Percentiles rank a stretch among this genome's conserved stretches.
phyloP scores from a whole-genome alignment of 64 coral and sea anemone genomes.

The Pachyseris speciosa region DNA sequence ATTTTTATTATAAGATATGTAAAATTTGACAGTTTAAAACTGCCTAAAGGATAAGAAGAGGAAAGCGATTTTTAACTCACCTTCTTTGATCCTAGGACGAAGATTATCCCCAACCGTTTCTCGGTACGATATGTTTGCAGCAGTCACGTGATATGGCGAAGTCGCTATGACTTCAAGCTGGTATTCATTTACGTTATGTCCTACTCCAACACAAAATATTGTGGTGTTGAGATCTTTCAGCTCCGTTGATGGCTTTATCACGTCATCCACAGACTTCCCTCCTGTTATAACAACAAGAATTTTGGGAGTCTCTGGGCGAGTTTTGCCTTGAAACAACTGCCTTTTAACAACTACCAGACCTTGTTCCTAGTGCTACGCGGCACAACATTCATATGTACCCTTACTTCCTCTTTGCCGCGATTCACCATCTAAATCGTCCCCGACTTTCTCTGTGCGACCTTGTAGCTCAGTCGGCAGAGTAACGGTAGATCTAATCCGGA shows the following conservation, averaged over 20 bases:
- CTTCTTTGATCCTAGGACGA: slow-evolving; percentile 66
- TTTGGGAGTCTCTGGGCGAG: slow-evolving; percentile 65
- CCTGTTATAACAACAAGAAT: slow-evolving; percentile 70
- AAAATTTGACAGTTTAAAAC: too few species aligned
- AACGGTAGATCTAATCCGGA: too few species aligned
- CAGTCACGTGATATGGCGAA: slow-evolving; percentile 47
- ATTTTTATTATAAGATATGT: too few species aligned
- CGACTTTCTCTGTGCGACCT: too few species aligned
- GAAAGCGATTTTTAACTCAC: too few species aligned
- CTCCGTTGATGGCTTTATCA: slow-evolving; percentile 47
- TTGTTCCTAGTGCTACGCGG: slow-evolving; percentile 48
- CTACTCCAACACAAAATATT: slow-evolving; percentile 80
- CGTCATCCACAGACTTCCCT: slow-evolving; percentile 62
- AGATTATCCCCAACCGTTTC: slow-evolving; percentile 67
- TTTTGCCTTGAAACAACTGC: slow-evolving; percentile 56
- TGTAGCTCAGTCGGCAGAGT: too few species aligned
- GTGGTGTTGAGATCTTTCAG: slow-evolving; percentile 67
- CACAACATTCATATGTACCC: too few species aligned
- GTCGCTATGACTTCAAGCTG: slow-evolving; percentile 60
- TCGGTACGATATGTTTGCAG: slow-evolving; percentile 46
- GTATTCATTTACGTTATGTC: slow-evolving; percentile 13
- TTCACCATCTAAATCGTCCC: too few species aligned
- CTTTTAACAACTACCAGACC: slow-evolving; percentile 40
- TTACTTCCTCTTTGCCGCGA: too few species aligned
- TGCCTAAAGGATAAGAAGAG: too few species aligned